Evolutionary conservation across 2,888 invertebrate species (phyloP), one percentile per base, ranked within the genome.

Genomic region (Malacosoma neustria): DNA sequence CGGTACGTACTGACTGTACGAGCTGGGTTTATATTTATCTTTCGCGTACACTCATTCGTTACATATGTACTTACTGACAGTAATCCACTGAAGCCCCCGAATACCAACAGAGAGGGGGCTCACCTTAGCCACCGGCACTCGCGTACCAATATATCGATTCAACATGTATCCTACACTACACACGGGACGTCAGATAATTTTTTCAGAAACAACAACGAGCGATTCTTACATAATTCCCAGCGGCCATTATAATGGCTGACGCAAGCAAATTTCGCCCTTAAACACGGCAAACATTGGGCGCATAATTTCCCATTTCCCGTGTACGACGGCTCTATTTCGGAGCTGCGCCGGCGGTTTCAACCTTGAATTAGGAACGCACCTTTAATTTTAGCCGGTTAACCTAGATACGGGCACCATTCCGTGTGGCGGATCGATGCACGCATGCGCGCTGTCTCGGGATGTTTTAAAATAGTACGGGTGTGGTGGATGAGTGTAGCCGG

Each of bases 311-410:
- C 65, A 68, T 71, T 66, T 76, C 69, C 75, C 79, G 68, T 76
- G 72, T 67, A 69, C 70, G 67, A 63, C 72, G 63, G 72, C 71
- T 59, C 65, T 75, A 75, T 76, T 80, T 72, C 62, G 67, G 74
- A 63, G 66, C 74, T 77, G 81, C 79, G 81, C 80, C 72, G 75
- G 81, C 79, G 77, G 60, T 72, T 61, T 65, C 75, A 81, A 79
- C 82, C 82, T 82, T 82, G 82, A 81, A 77, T 73, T 70, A 57
- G 63, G 73, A 76, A 82, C 82, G 81, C 81, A 84, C 84, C 84
- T 84, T 82, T 82, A 81, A 82, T 75, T 81, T 80, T 84, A 84
- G 84, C 80, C 81, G 82, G 79, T 70, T 84, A 84, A 84, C 84
- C 84, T 84, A 84, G 80, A 75, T 84, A 72, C 76, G 68, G 72